A percentile compares a stretch with the other conserved stretches of the same genome.
Conservation (phyloP, 2,797 vertebrate species). For the Enteromius radiatus region DNA sequence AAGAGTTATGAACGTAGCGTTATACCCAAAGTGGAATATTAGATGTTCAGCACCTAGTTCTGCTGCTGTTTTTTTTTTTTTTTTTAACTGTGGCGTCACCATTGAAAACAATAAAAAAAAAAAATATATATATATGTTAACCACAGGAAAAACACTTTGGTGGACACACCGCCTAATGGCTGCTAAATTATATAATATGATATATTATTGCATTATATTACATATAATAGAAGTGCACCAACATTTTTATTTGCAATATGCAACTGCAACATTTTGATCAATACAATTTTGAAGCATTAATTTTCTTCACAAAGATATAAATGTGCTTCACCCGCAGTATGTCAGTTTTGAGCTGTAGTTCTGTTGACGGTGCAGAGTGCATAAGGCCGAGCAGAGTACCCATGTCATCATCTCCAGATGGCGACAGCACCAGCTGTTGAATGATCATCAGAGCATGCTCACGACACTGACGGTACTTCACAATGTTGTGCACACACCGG, state of each 20-base stretch:
- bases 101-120: not conserved
- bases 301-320: not conserved
- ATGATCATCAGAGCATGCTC: conserved; percentile 95
- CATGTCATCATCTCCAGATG: conserved; percentile 97
- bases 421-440: conserved; percentile 94
- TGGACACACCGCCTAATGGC: not conserved
- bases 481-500: conserved; percentile 95
- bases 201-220: not conserved
- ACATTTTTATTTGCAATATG: not conserved
- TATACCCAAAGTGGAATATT: not conserved
- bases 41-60: not conserved
- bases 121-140: not conserved
- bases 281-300: not conserved
- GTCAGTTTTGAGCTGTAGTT: conserved; percentile 95
- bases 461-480: conserved; percentile 95
- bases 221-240: not conserved
- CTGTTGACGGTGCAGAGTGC: conserved; percentile 92
- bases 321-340: conserved; percentile 85
- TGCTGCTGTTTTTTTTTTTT: not conserved
- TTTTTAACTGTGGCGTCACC: not conserved
- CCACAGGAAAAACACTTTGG: not conserved
- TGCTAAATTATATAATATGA: not conserved
- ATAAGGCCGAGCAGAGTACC: conserved; percentile 95
- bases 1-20: not conserved
- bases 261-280: not conserved